A percentile compares a stretch with the other conserved stretches of the same genome.
These are phyloP conservation scores for Daphoenositta chrysoptera DNA, from an alignment of 2,113 vertebrate species.

Conservation along the genomic window DNA sequence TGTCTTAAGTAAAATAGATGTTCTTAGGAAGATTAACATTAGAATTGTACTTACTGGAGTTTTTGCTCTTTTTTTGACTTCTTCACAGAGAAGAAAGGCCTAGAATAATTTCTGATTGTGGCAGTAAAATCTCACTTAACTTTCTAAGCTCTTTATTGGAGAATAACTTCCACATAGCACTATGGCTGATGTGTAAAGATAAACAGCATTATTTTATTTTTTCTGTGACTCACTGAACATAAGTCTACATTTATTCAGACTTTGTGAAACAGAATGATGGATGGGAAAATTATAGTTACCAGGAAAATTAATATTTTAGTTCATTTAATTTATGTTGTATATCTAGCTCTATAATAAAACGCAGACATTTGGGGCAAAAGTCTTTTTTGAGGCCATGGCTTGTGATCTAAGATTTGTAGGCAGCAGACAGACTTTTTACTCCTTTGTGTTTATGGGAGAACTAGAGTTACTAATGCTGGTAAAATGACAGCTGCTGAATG, in stretches of 20 bases:
- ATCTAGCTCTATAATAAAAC: neutral
- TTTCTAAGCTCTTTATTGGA: neutral
- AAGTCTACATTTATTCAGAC: neutral
- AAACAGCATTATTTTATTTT: conserved; percentile 11
- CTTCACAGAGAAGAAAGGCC: neutral
- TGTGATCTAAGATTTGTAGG: neutral
- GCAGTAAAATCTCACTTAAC: neutral
- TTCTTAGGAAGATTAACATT: neutral
- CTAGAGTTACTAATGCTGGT: neutral
- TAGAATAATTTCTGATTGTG: neutral
- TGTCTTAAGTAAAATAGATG: neutral
- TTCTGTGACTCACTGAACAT: conserved; percentile 8
- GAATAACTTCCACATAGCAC: neutral
- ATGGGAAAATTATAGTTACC: neutral
- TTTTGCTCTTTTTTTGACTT: neutral
- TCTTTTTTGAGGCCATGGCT: neutral
- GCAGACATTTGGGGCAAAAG: neutral
- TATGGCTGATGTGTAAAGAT: neutral
- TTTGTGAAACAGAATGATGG: neutral
- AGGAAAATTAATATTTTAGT: neutral
- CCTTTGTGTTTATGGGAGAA: neutral
- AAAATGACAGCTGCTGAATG: neutral
- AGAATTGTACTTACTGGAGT: fast-evolving
- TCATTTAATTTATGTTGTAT: neutral
- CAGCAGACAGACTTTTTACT: neutral